Percentiles rank a stretch among this genome's conserved stretches.
phyloP scores from a whole-genome alignment of 1,140 invertebrate genomes.

The Zaprionus nigranus region DNA sequence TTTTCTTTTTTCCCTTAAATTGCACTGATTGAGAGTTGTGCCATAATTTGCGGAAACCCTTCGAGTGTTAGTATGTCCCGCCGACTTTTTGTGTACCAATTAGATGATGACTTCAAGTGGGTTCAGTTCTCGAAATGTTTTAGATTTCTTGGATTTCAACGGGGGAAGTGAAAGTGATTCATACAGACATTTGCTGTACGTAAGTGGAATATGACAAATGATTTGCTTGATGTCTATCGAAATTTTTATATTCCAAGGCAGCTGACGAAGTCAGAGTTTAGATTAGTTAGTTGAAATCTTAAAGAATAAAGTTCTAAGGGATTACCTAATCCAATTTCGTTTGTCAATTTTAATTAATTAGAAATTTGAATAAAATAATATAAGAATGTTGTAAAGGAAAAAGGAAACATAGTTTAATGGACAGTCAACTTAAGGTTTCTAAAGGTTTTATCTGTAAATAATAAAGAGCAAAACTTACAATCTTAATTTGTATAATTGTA shows the following conservation, averaged over 20 bases:
- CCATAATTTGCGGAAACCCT: slow-evolving; percentile 63
- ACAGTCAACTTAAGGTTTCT: background rate
- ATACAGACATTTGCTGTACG: background rate
- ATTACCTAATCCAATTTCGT: no score
- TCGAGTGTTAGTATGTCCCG: slow-evolving; percentile 23
- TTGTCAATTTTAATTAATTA: no score
- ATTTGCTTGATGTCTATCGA: background rate
- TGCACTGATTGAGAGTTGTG: slow-evolving; percentile 67
- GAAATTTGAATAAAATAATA: no score
- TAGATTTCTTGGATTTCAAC: background rate
- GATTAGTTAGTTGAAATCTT: no score
- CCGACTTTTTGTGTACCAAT: slow-evolving; percentile 1
- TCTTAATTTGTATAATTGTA: background rate
- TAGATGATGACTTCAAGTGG: slow-evolving; percentile 6
- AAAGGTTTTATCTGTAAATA: background rate
- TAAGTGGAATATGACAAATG: background rate
- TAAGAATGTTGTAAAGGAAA: no score
- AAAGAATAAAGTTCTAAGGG: no score
- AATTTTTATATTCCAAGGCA: background rate
- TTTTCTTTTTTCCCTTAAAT: slow-evolving; percentile 51
- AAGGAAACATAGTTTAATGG: background rate
- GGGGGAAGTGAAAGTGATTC: background rate
- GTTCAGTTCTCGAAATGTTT: background rate
- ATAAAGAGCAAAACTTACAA: background rate
- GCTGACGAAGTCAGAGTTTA: no score